phyloP scores from a whole-genome alignment of 2,888 invertebrate genomes.

The Leptopilina syphax region DNA sequence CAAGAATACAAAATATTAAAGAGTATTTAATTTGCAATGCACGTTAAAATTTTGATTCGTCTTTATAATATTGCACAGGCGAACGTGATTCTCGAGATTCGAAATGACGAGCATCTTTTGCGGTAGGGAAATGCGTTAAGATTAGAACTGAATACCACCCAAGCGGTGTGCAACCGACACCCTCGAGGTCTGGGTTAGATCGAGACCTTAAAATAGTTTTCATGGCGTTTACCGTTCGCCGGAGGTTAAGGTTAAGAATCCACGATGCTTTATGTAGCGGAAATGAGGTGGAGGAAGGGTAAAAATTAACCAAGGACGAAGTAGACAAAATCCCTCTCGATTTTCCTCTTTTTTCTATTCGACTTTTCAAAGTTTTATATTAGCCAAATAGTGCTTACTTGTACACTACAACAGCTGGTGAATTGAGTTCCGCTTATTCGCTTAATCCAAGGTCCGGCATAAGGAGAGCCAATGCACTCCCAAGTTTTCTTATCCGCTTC shows the following conservation, averaged over 20 bases:
- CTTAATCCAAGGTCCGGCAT: background rate
- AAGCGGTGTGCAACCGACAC: slow-evolving; percentile 38
- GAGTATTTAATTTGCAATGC: too few species aligned
- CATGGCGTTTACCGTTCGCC: slow-evolving; percentile 34
- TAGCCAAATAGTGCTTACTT: background rate
- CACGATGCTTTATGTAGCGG: slow-evolving; percentile 20
- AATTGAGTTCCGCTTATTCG: slow-evolving; percentile 8
- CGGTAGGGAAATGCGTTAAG: slow-evolving; percentile 31
- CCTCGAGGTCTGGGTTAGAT: slow-evolving; percentile 42
- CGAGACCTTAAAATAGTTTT: slow-evolving; percentile 41
- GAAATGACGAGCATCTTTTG: background rate
- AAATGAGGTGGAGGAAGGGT: slow-evolving; percentile 16
- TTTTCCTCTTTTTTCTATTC: background rate
- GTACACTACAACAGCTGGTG: background rate
- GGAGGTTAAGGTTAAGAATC: slow-evolving; percentile 39
- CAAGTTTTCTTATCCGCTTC: slow-evolving; percentile 24
- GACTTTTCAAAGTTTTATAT: background rate
- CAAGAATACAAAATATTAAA: too few species aligned
- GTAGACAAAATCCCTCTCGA: too few species aligned
- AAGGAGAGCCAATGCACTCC: slow-evolving; percentile 30
- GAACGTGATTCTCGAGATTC: slow-evolving; percentile 1
- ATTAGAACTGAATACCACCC: slow-evolving; percentile 41
- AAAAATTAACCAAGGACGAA: background rate
- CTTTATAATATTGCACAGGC: background rate
- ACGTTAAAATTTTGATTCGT: background rate